These are phyloP conservation scores for Micromesistius poutassou DNA, from an alignment of 2,797 vertebrate genomes.

Conservation along the genomic window DNA sequence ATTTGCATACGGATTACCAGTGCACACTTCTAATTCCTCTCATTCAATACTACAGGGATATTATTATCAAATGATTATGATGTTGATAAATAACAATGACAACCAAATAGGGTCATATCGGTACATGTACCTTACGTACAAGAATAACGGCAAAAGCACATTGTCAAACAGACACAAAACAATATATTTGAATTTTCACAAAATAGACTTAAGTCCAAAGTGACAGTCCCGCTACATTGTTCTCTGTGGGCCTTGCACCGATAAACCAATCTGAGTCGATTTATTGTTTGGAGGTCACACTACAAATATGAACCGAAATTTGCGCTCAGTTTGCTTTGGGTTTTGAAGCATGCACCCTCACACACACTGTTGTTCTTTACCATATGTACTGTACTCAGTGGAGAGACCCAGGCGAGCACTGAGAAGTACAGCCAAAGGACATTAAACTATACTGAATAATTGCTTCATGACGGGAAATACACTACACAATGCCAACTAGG, in stretches of 20 bases:
- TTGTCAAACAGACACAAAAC: neutral
- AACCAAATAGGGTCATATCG: neutral
- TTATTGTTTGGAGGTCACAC: neutral
- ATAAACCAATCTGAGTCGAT: neutral
- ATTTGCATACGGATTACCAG: constrained; percentile 75
- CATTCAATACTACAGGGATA: constrained; percentile 58
- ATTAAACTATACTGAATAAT: neutral
- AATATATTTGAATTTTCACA: neutral
- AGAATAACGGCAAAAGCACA: neutral
- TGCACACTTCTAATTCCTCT: constrained; percentile 64
- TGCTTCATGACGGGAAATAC: neutral
- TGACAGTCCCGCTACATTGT: no score
- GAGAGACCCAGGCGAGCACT: neutral
- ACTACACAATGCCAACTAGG: neutral
- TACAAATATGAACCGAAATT: neutral
- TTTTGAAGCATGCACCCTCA: neutral
- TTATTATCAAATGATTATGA: constrained; percentile 52
- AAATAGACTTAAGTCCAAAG: neutral
- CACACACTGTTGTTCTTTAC: neutral
- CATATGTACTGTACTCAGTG: neutral
- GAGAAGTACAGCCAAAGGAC: neutral
- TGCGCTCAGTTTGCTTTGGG: neutral
- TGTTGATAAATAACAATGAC: neutral
- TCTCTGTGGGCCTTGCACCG: no score
- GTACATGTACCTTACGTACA: neutral